Conservation (phyloP, 2,113 vertebrate genomes). For the Accipiter cooperii region DNA sequence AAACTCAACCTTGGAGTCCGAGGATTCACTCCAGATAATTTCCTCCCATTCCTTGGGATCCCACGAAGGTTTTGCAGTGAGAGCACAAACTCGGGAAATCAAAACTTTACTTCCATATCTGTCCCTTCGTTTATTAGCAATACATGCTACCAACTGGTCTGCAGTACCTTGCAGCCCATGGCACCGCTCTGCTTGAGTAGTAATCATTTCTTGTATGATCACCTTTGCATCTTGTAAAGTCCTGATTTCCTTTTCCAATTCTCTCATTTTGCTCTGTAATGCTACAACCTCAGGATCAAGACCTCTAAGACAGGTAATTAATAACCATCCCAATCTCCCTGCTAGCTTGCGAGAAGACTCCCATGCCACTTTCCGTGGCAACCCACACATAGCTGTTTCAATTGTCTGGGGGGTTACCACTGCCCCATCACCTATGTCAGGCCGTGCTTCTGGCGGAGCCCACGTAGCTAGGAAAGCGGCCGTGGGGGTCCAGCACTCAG, state of each 20-base stretch:
- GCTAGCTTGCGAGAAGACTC: background rate
- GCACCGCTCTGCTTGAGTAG: background rate
- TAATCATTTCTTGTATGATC: accelerated
- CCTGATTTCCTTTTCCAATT: background rate
- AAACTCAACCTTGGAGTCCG: background rate
- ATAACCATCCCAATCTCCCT: background rate
- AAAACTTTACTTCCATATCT: background rate
- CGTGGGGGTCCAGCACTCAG: background rate
- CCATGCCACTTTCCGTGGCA: background rate
- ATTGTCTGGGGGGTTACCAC: background rate
- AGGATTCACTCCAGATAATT: background rate
- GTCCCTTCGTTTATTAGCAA: background rate
- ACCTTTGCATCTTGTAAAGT: background rate
- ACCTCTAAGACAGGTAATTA: background rate
- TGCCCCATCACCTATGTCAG: accelerated
- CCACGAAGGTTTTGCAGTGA: background rate
- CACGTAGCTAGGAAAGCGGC: background rate
- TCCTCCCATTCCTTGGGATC: background rate
- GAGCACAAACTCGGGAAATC: background rate
- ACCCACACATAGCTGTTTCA: accelerated
- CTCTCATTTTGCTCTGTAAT: background rate
- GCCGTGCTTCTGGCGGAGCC: background rate
- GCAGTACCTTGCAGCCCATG: background rate
- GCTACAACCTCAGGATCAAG: background rate
- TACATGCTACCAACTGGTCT: background rate